Percentiles rank a stretch among this genome's conserved stretches.
Evolutionary conservation across 2,888 invertebrate species (phyloP).

Genomic region (Leucania comma): DNA sequence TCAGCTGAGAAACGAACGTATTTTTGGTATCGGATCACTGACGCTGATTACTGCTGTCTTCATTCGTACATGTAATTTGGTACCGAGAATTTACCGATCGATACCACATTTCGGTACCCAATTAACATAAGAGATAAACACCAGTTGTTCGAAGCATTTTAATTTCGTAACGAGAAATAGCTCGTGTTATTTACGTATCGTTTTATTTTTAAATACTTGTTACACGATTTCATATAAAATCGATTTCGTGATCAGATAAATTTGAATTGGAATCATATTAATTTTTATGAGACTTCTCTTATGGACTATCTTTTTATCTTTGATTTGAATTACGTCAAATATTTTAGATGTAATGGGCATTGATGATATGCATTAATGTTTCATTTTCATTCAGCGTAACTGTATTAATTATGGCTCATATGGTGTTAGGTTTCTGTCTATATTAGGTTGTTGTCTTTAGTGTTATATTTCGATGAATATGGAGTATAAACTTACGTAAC

Average conservation of each 20-base stretch:
- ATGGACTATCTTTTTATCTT: conserved; percentile 50
- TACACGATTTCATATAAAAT: conserved; percentile 56
- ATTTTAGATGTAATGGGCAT: conserved; percentile 31
- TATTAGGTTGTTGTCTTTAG: not conserved
- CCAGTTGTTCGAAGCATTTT: conserved; percentile 62
- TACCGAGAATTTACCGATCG: conserved; percentile 67
- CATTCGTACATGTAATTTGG: conserved; percentile 68
- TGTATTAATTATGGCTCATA: not conserved
- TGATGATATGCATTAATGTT: conserved; percentile 32
- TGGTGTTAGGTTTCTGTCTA: not conserved
- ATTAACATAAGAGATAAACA: conserved; percentile 73
- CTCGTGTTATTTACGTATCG: conserved; percentile 57
- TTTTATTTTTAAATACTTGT: conserved; percentile 52
- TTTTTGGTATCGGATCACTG: conserved; percentile 57
- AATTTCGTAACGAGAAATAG: conserved; percentile 67
- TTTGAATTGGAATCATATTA: conserved; percentile 47
- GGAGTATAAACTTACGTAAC: conserved; percentile 48
- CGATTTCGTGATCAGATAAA: conserved; percentile 65
- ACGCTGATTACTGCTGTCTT: conserved; percentile 63
- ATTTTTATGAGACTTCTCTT: conserved; percentile 45
- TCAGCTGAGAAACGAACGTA: conserved; percentile 36
- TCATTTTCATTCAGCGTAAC: conserved; percentile 24
- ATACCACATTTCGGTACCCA: conserved; percentile 71
- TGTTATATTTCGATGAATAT: conserved; percentile 2
- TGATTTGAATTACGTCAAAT: conserved; percentile 45